Base-by-base conservation (phyloP, 2,797 vertebrate species). In the Rhynchonycteris naso region DNA sequence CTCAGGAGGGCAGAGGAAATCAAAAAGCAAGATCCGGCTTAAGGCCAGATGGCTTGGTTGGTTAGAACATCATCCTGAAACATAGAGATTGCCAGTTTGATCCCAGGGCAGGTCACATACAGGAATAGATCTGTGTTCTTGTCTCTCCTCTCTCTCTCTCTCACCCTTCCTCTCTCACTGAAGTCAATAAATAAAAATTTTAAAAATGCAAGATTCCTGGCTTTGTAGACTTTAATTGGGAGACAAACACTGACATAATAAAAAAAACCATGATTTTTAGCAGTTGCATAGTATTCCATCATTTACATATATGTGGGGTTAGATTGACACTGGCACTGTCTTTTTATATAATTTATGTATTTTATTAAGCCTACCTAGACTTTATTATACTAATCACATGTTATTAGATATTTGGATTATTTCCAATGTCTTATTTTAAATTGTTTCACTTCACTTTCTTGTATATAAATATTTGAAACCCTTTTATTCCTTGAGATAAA, bases 351-450 rank as follows among this genome's bases (percentile, higher is more conserved):
- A 89, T 86, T 74, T 59, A 47, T 61, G 1, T 69, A 56, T 83
- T 80, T 81, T 72, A 61, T 79, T 47, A 83, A 75, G 11, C 30
- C 63, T 88, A 85, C 61, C 15, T 88, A 12, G 33, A 54, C n/a
- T 74, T 65, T 91, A 47, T 69, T 83, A 26, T 35, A 28, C 5
- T 38, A 66, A 76, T 86, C 22, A 7, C 28, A 28, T 50, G 5
- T 22, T 90, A 18, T 72, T 95, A 59, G 52, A 38, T 76, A 86
- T 30, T 80, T 94, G 56, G 1, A 43, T 96, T 92, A 83, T 88
- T 59, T 85, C 43, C 13, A 26, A 1, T 38, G 30, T 80, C 74
- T 88, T 88, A 22, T 66, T 84, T 38, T 75, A 81, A 85, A 52
- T 28, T 63, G 38, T 30, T 75, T 90, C 65, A 78, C 16, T 65